Percentiles rank a stretch among this genome's conserved stretches.
Conservation (phyloP, 2,888 invertebrate genomes). For the Netelia virgata region DNA sequence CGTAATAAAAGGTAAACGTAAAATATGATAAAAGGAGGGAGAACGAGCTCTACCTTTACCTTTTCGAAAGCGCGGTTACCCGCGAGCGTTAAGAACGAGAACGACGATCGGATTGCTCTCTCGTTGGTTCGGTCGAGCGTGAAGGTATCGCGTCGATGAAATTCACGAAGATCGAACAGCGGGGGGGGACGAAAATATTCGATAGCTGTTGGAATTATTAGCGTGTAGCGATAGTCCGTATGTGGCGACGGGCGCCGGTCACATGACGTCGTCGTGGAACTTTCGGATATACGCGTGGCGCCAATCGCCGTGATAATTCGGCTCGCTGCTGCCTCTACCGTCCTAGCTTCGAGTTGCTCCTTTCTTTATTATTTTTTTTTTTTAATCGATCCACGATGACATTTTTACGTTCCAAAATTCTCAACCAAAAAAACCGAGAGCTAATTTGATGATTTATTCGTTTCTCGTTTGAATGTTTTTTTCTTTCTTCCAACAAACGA, state of each 20-base stretch:
- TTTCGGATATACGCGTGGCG: slow-evolving; percentile 67
- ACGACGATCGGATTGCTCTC: neutral
- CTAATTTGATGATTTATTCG: no score
- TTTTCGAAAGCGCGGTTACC: slow-evolving; percentile 40
- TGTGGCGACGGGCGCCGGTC: slow-evolving; percentile 47
- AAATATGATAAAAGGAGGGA: neutral
- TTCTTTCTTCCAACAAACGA: neutral
- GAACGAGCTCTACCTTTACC: neutral
- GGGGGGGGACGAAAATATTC: slow-evolving; percentile 3
- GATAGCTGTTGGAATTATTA: slow-evolving; percentile 3
- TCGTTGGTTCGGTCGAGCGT: slow-evolving; percentile 8
- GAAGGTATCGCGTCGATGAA: neutral
- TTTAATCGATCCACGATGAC: neutral
- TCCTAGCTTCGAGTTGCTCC: slow-evolving; percentile 16
- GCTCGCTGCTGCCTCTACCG: slow-evolving; percentile 66
- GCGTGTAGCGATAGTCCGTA: neutral
- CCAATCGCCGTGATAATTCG: slow-evolving; percentile 62
- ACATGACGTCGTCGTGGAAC: slow-evolving; percentile 69
- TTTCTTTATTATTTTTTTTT: no score
- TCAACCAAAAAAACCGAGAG: no score
- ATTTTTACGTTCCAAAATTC: neutral
- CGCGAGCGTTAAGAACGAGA: slow-evolving; percentile 36
- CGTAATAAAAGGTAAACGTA: neutral
- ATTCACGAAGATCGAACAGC: neutral
- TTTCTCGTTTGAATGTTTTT: slow-evolving; percentile 2